Evolutionary conservation across 2,113 vertebrate species (phyloP), one percentile per base, ranked within the genome.

Genomic region (Hippocampus mohnikei): DNA sequence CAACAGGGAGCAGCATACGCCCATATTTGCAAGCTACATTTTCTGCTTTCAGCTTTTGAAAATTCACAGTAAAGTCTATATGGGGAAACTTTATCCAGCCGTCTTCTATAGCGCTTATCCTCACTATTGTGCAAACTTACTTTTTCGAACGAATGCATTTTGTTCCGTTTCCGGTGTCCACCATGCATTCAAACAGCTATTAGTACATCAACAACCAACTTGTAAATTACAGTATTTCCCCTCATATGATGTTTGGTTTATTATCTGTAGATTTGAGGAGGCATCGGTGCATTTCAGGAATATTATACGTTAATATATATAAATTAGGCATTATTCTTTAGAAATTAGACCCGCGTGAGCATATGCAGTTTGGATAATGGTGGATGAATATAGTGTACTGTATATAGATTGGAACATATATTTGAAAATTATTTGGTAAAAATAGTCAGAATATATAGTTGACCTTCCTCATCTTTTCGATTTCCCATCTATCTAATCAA

Each of bases 1-100:
- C 89, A 85, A 65, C 53, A 86, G 87, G 40, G 84, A 81, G 85
- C 82, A 85, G 78, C 70, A 83, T 75, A 53, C n/a, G 16, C 20
- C 66, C 55, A 81, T 1, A 58, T 46, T 21, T 9, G 56, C 64
- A n/a, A 8, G 40, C 58, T 5, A 13, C 4, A 60, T 55, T 55
- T 27, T 21, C 44, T 50, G 16, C 44, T 56, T 4, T 21, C 1
- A 46, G 64, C 42, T 74, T 70, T 41, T 70, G n/a, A 74, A 12
- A 5, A 50, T 50, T 58, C 11, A 25, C 12, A 15, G 0, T 15
- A 55, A 25, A 58, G 9, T 58, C 23, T 5, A 11, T 15, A 27
- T 58, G 55, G 23, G 11, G 23, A 12, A 12, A 27, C 8, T 53
- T 58, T 58, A 50, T 50, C 46, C 46, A 50, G 15, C 5, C 46